Base-by-base conservation (phyloP, 1,140 invertebrate species). In the Chelonus insularis region DNA sequence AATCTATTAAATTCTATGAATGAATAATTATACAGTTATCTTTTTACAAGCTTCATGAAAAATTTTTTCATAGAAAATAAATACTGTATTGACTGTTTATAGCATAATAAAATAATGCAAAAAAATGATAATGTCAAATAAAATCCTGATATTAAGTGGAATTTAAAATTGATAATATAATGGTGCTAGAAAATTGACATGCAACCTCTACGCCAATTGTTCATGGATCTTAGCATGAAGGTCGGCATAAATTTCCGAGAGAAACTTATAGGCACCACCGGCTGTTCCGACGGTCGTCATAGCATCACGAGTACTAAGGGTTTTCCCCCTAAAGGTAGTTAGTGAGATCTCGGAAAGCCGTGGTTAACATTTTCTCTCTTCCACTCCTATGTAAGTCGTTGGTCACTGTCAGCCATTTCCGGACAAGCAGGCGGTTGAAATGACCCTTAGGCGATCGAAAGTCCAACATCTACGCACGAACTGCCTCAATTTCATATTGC, bases 351-450 rank as follows among this genome's bases (percentile, higher is more conserved):
- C 51, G 29, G 59, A 36, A 61, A 61, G 59, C 55, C 25, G 25
- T 43, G 39, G 41, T 61, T 23, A 4, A 32, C 34, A 12, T 59
- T 43, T 51, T 20, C 34, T 36, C 23, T 23, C 18, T 20, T 58
- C 18, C 7, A 9, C 9, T 50, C 18, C 43, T 29, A 25, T 29
- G 9, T 16, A 43, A 9, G 12, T 47, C 39, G 47, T 51, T 51
- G 18, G 36, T 50, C 57, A 59, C 57, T 59, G 57, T 59, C 57
- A 51, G 45, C 36, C 21, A 59, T 50, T 59, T 59, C 57, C 57
- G 57, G 57, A 45, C 29, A 48, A 48, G 25, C 37, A 23, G 20
- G 7, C 5, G 12, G 20, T 20, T 14, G 57, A 25, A 32, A 21
- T 25, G 32, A 50, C 47, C 47, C 47, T 41, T 32, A 34, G 45